Percentiles rank a stretch among this genome's conserved stretches.
Evolutionary conservation across 2,888 invertebrate genomes (phyloP).

Genomic region (Coleophora flavipennella): DNA sequence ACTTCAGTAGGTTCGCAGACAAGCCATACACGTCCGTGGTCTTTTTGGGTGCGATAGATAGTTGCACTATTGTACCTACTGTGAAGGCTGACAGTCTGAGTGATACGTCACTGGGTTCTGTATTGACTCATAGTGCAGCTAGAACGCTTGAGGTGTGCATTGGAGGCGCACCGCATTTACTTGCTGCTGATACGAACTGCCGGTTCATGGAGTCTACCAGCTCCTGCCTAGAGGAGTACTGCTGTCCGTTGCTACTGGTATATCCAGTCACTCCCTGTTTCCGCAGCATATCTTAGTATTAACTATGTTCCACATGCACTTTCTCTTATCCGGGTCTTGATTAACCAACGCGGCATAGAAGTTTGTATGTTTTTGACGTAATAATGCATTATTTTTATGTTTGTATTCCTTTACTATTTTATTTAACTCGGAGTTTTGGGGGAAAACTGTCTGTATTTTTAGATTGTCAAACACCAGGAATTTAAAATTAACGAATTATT

Average conservation of each 20-base stretch:
- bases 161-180: too few relatives aligned
- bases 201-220: background rate
- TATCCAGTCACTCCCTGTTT: background rate
- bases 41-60: background rate
- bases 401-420: too few relatives aligned
- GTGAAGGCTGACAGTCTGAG: background rate
- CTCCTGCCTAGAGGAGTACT: background rate
- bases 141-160: too few relatives aligned
- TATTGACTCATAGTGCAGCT: background rate
- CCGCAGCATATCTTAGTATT: background rate
- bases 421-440: background rate
- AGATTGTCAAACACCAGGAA: background rate
- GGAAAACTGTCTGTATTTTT: background rate
- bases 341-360: background rate
- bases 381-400: background rate
- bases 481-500: background rate
- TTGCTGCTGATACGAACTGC: background rate
- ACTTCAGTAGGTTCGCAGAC: background rate
- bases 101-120: background rate
- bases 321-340: background rate
- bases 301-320: background rate
- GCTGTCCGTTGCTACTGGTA: background rate
- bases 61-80: background rate
- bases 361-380: background rate
- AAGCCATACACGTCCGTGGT: background rate